Conservation (phyloP, 2,888 invertebrate genomes). For the Drosophila mayaguana region DNA sequence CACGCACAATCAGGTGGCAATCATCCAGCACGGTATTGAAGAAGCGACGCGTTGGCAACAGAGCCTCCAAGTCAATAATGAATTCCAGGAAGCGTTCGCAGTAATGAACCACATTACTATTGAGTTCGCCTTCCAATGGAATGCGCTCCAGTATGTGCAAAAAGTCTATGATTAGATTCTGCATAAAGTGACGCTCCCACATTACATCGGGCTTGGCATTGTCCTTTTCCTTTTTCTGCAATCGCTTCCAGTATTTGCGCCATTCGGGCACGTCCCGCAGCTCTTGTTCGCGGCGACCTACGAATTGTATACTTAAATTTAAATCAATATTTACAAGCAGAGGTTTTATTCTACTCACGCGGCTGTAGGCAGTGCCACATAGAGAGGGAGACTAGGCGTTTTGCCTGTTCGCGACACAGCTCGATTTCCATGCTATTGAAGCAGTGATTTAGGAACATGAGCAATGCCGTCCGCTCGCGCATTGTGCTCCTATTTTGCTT, state of each 20-base stretch:
- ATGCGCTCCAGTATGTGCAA: slow-evolving; percentile 92
- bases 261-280: slow-evolving; percentile 94
- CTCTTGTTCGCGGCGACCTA: slow-evolving; percentile 93
- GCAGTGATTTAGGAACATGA: slow-evolving; percentile 97
- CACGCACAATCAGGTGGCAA: slow-evolving; percentile 95
- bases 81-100: slow-evolving; percentile 98
- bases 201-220: slow-evolving; percentile 88
- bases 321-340: too few species aligned
- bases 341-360: slow-evolving; percentile 85
- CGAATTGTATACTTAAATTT: neutral
- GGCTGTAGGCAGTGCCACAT: slow-evolving; percentile 97
- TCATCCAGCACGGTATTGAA: slow-evolving; percentile 98
- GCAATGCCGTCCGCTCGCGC: slow-evolving; percentile 93
- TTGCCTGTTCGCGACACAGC: slow-evolving; percentile 96
- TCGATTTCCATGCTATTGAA: slow-evolving; percentile 99
- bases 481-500: slow-evolving; percentile 43
- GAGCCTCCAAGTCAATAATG: slow-evolving; percentile 97
- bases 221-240: slow-evolving; percentile 91
- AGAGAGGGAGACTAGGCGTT: slow-evolving; percentile 94
- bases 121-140: slow-evolving; percentile 87
- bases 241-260: slow-evolving; percentile 95
- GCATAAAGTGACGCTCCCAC: slow-evolving; percentile 94
- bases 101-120: slow-evolving; percentile 88
- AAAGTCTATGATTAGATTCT: slow-evolving; percentile 93
- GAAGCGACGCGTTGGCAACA: slow-evolving; percentile 97